These are phyloP conservation scores for Thera britannica DNA, from an alignment of 2,888 invertebrate species.

Conservation along the genomic window DNA sequence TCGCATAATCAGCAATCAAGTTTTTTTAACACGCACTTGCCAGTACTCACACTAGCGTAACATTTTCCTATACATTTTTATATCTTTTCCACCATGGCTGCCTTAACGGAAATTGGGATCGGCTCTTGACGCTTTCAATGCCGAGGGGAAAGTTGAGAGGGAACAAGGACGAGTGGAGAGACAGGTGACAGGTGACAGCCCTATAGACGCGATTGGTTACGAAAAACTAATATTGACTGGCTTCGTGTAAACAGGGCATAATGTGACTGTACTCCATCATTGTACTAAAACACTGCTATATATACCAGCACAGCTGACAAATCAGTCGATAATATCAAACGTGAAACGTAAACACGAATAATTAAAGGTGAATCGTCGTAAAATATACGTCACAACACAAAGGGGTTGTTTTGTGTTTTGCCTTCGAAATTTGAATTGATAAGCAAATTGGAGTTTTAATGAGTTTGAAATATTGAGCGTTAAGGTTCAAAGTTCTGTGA, in stretches of 20 bases:
- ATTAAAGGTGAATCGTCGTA: slow-evolving; percentile 21
- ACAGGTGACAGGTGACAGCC: too few relatives aligned
- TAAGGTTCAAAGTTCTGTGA: slow-evolving; percentile 60
- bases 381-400: slow-evolving; percentile 20
- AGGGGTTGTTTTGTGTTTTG: slow-evolving; percentile 17
- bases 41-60: too few relatives aligned
- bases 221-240: background rate
- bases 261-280: slow-evolving; percentile 5
- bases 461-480: slow-evolving; percentile 60
- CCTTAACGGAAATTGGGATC: too few relatives aligned
- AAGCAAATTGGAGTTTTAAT: slow-evolving; percentile 65
- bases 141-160: too few relatives aligned
- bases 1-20: too few relatives aligned
- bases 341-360: slow-evolving; percentile 15
- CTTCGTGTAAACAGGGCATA: slow-evolving; percentile 5
- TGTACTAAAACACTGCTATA: slow-evolving; percentile 20
- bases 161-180: too few relatives aligned
- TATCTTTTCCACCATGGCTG: too few relatives aligned
- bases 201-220: too few relatives aligned
- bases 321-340: slow-evolving; percentile 19
- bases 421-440: slow-evolving; percentile 43
- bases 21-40: too few relatives aligned
- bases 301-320: slow-evolving; percentile 24
- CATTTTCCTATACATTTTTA: too few relatives aligned
- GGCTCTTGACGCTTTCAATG: too few relatives aligned